Evolutionary conservation across 2,113 vertebrate genomes (phyloP), one percentile per base, ranked within the genome.

Genomic region (Montifringilla adamsi): DNA sequence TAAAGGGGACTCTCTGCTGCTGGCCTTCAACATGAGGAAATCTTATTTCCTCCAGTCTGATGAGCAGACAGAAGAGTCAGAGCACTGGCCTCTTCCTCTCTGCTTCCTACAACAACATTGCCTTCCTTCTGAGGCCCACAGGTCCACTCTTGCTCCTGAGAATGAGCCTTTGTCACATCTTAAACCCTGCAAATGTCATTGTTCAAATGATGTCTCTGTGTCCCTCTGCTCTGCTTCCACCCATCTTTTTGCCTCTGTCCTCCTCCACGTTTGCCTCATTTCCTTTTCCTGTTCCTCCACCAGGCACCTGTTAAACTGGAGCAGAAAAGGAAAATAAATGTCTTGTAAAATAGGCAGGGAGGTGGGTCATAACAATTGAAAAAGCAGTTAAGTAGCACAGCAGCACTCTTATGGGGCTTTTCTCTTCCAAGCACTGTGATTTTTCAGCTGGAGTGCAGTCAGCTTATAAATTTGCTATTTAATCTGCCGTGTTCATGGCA

Each of bases 251-350:
- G 15, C 56, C n/a, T 70, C 86, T 72, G 18, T 81, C 60, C 39
- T 90, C 33, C 86, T 91, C 44, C n/a, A 79, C 2, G 4, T 81
- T 89, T 92, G 39, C n/a, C 39, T 95, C 68, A 84, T 92, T 96
- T 93, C 74, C 92, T 82, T 92, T 96, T 93, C 78, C 92, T 87
- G 88, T 95, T 95, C 90, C 76, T 94, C 44, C 39, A 46, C 18
- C 43, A 78, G 41, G 8, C 58, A 89, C 44, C 60, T 53, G 46
- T 64, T 67, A 75, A 76, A 72, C 33, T 31, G 30, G 8, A 87
- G 13, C 49, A 91, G 84, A 67, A 76, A 63, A 84, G 52, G n/a
- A 43, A 88, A 83, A 96, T 30, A 75, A 28, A 14, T 64, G 7
- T 64, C 60, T 64, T 73, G 23, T 76, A 60, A 93, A 69, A 84